Conservation (phyloP, 2,797 vertebrate genomes). For the Gymnocypris eckloni region DNA sequence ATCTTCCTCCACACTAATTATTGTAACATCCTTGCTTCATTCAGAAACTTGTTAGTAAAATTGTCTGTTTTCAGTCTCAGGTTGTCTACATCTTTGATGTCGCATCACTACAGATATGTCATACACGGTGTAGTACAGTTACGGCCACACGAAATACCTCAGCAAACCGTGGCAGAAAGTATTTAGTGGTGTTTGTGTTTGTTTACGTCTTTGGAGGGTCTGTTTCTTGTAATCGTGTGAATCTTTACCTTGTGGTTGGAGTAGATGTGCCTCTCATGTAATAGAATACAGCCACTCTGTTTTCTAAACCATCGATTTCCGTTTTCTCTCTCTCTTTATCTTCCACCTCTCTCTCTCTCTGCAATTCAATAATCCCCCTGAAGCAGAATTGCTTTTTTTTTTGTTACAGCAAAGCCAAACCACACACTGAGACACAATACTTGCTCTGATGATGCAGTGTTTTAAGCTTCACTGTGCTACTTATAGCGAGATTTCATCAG, state of each 20-base stretch:
- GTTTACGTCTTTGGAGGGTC: slow-evolving; percentile 20
- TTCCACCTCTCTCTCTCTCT: too few species aligned
- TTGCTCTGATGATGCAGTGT: slow-evolving; percentile 47
- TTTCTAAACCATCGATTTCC: slow-evolving; percentile 55
- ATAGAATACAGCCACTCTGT: slow-evolving; percentile 52
- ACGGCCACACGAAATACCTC: background rate
- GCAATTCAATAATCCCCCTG: slow-evolving; percentile 54
- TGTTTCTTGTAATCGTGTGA: slow-evolving; percentile 28
- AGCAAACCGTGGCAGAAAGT: background rate
- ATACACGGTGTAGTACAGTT: background rate
- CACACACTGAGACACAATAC: slow-evolving; percentile 39
- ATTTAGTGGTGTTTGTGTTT: slow-evolving; percentile 1
- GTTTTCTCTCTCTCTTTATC: slow-evolving; percentile 5
- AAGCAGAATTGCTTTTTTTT: slow-evolving; percentile 44
- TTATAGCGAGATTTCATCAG: slow-evolving; percentile 45
- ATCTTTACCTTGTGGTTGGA: slow-evolving; percentile 32
- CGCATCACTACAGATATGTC: background rate
- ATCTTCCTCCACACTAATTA: slow-evolving; percentile 4
- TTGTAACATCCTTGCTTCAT: background rate
- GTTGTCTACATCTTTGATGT: background rate
- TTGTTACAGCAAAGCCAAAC: slow-evolving; percentile 44
- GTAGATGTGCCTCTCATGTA: slow-evolving; percentile 46
- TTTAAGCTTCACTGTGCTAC: slow-evolving; percentile 29
- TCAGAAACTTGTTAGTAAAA: background rate
- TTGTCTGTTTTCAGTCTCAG: background rate